These are phyloP conservation scores for Solenopsis invicta DNA, from an alignment of 1,140 invertebrate genomes.

Conservation along the genomic window DNA sequence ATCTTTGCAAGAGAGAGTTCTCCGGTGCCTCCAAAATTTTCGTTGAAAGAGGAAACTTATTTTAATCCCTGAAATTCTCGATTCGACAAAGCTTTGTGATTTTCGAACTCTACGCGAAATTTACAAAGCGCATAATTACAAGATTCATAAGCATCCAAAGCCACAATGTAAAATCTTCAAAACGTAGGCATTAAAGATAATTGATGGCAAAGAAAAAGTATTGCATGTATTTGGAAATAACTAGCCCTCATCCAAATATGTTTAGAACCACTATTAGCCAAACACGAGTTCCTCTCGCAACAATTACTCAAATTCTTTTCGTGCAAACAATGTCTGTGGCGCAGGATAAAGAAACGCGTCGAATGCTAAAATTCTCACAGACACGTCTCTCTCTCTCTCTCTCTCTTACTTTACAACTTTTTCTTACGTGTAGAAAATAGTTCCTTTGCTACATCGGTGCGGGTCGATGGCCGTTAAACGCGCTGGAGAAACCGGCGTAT, in stretches of 20 bases:
- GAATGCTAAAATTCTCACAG: constrained; percentile 40
- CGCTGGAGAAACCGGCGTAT: constrained; percentile 53
- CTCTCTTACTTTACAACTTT: constrained; percentile 45
- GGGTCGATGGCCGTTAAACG: constrained; percentile 60
- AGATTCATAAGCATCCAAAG: neutral
- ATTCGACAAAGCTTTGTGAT: neutral
- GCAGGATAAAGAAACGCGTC: neutral
- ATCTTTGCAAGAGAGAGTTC: neutral
- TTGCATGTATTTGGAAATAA: constrained; percentile 2
- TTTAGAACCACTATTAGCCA: neutral
- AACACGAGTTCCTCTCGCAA: constrained; percentile 35
- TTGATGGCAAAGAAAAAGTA: neutral
- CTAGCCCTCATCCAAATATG: neutral
- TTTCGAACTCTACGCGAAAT: neutral
- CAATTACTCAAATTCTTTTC: constrained; percentile 37
- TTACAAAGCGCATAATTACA: neutral
- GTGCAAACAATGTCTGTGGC: constrained; percentile 9
- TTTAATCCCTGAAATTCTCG: neutral
- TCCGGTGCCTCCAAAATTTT: neutral
- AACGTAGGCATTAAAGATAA: constrained; percentile 22
- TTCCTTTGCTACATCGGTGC: constrained; percentile 32
- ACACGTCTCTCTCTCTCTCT: constrained; percentile 13
- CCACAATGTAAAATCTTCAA: neutral
- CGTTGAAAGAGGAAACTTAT: neutral
- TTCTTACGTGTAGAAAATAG: constrained; percentile 63